Percentiles rank a stretch among this genome's conserved stretches.
phyloP scores from a whole-genome alignment of 2,113 vertebrate species.

The Malaclemys terrapin region DNA sequence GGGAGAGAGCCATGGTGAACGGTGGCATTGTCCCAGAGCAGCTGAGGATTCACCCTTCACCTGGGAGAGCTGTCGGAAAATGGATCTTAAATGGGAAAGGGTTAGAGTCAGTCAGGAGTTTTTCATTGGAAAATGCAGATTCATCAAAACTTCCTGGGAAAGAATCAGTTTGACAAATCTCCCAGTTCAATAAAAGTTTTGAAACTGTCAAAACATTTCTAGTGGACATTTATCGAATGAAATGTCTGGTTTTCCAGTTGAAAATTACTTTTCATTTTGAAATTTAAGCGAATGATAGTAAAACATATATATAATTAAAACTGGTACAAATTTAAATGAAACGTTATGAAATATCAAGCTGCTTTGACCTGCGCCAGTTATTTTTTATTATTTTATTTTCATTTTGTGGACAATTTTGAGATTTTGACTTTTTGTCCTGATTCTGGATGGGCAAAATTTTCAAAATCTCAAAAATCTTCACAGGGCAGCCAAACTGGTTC shows the following conservation, averaged over 20 bases:
- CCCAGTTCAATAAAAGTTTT: background rate
- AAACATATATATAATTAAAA: background rate
- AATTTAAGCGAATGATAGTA: background rate
- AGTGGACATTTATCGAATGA: background rate
- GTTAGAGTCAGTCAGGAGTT: background rate
- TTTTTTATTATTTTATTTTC: background rate
- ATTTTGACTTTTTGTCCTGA: background rate
- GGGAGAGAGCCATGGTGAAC: background rate
- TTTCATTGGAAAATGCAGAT: background rate
- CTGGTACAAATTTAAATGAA: background rate
- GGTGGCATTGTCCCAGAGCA: fast-evolving
- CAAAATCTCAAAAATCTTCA: background rate
- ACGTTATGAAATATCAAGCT: background rate
- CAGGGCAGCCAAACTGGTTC: background rate
- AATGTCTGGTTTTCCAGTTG: background rate
- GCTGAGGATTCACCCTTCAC: fast-evolving
- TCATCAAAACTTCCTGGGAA: background rate
- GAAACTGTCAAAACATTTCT: background rate
- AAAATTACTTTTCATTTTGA: background rate
- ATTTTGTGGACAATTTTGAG: background rate
- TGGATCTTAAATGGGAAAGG: fast-evolving
- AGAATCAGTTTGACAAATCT: background rate
- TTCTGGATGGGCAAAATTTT: background rate
- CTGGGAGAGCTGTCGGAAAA: fast-evolving
- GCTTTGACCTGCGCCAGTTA: background rate